A percentile compares a stretch with the other conserved stretches of the same genome.
phyloP scores from a whole-genome alignment of 1,140 invertebrate species.

The Eriosoma lanigerum region DNA sequence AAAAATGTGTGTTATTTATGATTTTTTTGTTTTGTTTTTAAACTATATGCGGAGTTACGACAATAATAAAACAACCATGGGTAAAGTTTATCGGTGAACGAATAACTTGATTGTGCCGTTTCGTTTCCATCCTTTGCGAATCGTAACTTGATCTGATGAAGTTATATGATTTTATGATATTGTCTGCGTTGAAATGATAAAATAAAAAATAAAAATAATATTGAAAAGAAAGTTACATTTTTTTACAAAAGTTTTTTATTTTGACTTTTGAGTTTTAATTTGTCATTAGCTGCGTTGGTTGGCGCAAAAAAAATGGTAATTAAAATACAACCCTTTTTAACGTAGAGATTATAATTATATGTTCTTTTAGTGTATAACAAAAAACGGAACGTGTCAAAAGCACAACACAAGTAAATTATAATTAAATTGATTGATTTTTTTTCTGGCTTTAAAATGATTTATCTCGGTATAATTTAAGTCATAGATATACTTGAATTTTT shows the following conservation, averaged over 20 bases:
- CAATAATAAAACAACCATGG: not conserved
- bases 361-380: too few species aligned
- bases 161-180: not conserved
- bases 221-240: too few species aligned
- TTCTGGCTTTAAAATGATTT: not conserved
- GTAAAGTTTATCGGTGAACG: not conserved
- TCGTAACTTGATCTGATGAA: not conserved
- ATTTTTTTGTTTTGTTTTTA: too few species aligned
- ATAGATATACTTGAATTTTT: too few species aligned
- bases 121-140: not conserved
- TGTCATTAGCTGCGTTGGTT: not conserved
- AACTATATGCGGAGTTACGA: too few species aligned
- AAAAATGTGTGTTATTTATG: too few species aligned
- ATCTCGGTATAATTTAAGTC: not conserved
- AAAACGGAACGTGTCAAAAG: not conserved
- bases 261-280: not conserved
- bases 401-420: not conserved
- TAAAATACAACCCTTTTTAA: conserved; percentile 10
- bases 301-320: not conserved
- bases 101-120: not conserved
- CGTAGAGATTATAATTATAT: not conserved
- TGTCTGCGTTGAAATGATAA: not conserved
- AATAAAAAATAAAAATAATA: too few species aligned
- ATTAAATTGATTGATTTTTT: conserved; percentile 16
- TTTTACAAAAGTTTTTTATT: too few species aligned